A percentile compares a stretch with the other conserved stretches of the same genome.
These are phyloP conservation scores for Saccostrea cuccullata DNA, from an alignment of 1,140 invertebrate species.

Conservation along the genomic window DNA sequence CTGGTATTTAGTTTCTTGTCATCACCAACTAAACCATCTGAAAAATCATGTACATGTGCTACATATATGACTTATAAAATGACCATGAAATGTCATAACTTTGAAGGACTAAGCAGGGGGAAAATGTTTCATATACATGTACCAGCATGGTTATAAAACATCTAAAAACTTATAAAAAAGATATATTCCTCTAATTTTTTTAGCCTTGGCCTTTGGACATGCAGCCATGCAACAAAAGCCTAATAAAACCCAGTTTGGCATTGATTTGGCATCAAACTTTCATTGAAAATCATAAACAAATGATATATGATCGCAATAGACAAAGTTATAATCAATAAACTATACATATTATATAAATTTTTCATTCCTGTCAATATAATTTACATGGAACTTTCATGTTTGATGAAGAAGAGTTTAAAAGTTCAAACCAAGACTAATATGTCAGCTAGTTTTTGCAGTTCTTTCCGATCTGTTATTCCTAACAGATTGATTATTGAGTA, in stretches of 20 bases:
- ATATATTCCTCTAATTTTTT: no score
- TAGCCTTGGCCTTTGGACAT: not conserved
- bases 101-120: no score
- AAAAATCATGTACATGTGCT: no score
- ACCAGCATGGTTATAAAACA: no score
- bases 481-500: not conserved
- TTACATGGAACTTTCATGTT: not conserved
- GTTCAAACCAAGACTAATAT: not conserved
- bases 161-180: no score
- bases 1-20: no score
- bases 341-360: slow-evolving; percentile 10
- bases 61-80: no score
- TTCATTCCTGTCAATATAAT: not conserved
- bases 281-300: slow-evolving; percentile 20
- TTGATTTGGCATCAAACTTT: slow-evolving; percentile 29
- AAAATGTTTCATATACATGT: no score
- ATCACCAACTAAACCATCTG: no score
- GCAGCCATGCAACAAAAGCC: not conserved
- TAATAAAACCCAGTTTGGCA: not conserved
- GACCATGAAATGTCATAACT: no score
- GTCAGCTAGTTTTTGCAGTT: not conserved
- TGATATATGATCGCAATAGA: slow-evolving; percentile 18
- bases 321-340: slow-evolving; percentile 6
- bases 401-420: not conserved
- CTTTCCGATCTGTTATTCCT: not conserved